phyloP scores from a whole-genome alignment of 2,797 vertebrate genomes.

The Cuniculus paca region DNA sequence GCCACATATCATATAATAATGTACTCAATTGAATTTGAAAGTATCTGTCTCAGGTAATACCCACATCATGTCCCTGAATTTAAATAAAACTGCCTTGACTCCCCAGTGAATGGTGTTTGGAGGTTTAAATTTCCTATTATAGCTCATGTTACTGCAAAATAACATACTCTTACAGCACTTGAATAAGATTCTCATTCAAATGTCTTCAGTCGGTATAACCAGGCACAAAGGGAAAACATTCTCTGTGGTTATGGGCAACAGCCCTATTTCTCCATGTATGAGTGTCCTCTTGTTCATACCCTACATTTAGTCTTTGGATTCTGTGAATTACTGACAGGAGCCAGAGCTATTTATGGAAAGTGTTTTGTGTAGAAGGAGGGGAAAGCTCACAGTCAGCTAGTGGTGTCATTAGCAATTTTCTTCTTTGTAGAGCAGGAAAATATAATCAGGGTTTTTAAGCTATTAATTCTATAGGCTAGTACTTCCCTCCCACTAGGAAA shows the following conservation, averaged over 20 bases:
- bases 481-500: conserved; percentile 60
- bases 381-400: background rate
- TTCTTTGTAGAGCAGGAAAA: conserved; percentile 59
- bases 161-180: background rate
- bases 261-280: background rate
- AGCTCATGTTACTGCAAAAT: background rate
- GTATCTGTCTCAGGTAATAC: background rate
- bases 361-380: background rate
- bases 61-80: background rate
- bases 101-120: background rate
- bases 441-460: conserved; percentile 62
- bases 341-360: conserved; percentile 32
- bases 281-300: background rate
- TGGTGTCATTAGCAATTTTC: conserved; percentile 67
- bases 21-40: background rate
- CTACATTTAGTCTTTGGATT: background rate
- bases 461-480: conserved; percentile 52
- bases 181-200: conserved; percentile 36
- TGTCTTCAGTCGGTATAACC: background rate
- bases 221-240: background rate
- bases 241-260: background rate
- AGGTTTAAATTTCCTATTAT: conserved; percentile 43
- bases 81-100: background rate
- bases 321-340: conserved; percentile 8
- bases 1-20: conserved; percentile 30